Conservation (phyloP, 23 tunicate species). For the Diplosoma virens region DNA sequence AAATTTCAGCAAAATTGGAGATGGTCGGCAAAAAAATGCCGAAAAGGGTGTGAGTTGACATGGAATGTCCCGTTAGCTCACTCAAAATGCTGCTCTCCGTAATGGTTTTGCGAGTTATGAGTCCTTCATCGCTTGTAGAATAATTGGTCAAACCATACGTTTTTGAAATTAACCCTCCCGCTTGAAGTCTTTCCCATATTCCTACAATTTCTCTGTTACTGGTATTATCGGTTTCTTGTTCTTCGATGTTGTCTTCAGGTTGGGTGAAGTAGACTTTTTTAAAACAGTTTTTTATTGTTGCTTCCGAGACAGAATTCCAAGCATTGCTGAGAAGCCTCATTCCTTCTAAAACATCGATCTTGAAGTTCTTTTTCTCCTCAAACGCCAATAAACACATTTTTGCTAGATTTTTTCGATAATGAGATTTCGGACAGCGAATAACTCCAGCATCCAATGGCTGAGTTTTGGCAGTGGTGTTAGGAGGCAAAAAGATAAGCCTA, state of each 20-base stretch:
- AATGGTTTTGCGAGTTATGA: slow-evolving; percentile 23
- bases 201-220: neutral
- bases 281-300: slow-evolving; percentile 24
- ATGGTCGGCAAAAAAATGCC: too few species aligned
- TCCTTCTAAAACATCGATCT: neutral
- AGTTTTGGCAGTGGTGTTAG: slow-evolving; percentile 19
- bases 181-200: neutral
- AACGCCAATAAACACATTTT: slow-evolving; percentile 20
- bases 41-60: too few species aligned
- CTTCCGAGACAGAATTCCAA: too few species aligned
- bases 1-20: too few species aligned
- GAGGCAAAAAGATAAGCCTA: slow-evolving; percentile 3
- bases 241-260: slow-evolving; percentile 7
- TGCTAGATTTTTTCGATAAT: slow-evolving; percentile 28
- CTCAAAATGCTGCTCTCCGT: slow-evolving; percentile 24
- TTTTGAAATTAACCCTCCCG: slow-evolving; percentile 13
- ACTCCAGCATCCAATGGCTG: slow-evolving; percentile 7
- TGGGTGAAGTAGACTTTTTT: slow-evolving; percentile 19
- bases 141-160: slow-evolving; percentile 11
- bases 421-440: slow-evolving; percentile 7
- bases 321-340: neutral
- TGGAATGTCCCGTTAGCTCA: slow-evolving; percentile 1
- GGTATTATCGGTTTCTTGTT: slow-evolving; percentile 18
- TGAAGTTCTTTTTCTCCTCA: slow-evolving; percentile 3
- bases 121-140: slow-evolving; percentile 8